Evolutionary conservation across 1,140 invertebrate species (phyloP).

Genomic region (Brachionus rotundiformis): DNA sequence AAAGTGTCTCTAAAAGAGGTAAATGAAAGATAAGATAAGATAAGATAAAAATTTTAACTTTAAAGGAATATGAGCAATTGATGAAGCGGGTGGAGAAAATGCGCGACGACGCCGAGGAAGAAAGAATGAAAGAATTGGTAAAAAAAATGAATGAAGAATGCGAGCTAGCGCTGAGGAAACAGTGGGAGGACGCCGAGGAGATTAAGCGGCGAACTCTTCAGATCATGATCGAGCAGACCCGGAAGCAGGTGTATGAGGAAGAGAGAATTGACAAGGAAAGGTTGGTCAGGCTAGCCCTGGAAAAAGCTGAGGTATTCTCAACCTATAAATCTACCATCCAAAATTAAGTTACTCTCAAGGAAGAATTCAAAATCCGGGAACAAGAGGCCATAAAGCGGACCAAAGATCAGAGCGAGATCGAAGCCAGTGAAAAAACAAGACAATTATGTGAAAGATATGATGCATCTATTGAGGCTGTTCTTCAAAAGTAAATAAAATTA

Average conservation of each 20-base stretch:
- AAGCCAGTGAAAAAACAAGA: constrained; percentile 56
- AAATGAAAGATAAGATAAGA: no score
- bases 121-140: constrained; percentile 58
- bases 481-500: constrained; percentile 6
- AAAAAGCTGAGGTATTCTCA: background rate
- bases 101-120: constrained; percentile 59
- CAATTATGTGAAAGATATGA: constrained; percentile 55
- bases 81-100: constrained; percentile 57
- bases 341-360: constrained; percentile 54
- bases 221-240: background rate
- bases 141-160: constrained; percentile 59
- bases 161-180: constrained; percentile 57
- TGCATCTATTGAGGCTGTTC: constrained; percentile 7
- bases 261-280: background rate
- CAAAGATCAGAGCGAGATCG: constrained; percentile 56
- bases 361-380: constrained; percentile 57
- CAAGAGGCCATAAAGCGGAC: constrained; percentile 57
- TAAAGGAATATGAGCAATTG: constrained; percentile 57
- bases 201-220: constrained; percentile 53
- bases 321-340: no score
- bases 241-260: constrained; percentile 22
- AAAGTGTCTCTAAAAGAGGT: background rate
- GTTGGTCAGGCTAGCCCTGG: background rate
- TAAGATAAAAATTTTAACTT: no score
- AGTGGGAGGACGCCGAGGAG: constrained; percentile 57